phyloP scores from a whole-genome alignment of 2,888 invertebrate genomes.

The Parapristionchus giblindavisi region DNA sequence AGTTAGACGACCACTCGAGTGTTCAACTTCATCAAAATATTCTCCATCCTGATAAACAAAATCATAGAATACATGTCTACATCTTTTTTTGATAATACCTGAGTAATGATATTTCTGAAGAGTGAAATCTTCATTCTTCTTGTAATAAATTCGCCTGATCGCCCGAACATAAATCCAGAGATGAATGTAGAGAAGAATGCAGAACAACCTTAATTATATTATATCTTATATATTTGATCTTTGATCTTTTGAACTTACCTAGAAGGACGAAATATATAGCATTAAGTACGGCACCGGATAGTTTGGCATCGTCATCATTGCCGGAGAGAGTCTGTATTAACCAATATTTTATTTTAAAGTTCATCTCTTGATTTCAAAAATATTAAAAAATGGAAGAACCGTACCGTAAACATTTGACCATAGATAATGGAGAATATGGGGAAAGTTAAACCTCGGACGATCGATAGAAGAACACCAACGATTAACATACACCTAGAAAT shows the following conservation, averaged over 20 bases:
- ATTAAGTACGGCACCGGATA: constrained; percentile 35
- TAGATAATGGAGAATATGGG: constrained; percentile 66
- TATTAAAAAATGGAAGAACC: background rate
- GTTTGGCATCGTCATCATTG: constrained; percentile 38
- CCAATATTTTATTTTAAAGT: too few species aligned
- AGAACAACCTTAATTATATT: background rate
- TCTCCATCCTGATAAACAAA: constrained; percentile 70
- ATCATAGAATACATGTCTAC: background rate
- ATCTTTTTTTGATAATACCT: background rate
- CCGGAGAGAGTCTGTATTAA: constrained; percentile 29
- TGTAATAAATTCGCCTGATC: constrained; percentile 58
- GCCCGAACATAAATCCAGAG: constrained; percentile 53
- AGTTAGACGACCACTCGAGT: constrained; percentile 70
- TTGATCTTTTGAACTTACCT: constrained; percentile 7
- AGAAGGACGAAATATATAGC: constrained; percentile 41
- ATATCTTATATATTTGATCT: background rate
- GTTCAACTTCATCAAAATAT: constrained; percentile 71
- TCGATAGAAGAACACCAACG: constrained; percentile 51
- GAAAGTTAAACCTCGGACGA: constrained; percentile 60
- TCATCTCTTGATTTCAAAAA: too few species aligned
- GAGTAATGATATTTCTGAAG: constrained; percentile 70
- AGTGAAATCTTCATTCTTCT: constrained; percentile 67
- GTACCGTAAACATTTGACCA: constrained; percentile 58
- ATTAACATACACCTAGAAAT: constrained; percentile 43
- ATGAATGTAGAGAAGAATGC: constrained; percentile 32